These are phyloP conservation scores for Agrochola macilenta DNA, from an alignment of 2,888 invertebrate genomes.

Conservation along the genomic window DNA sequence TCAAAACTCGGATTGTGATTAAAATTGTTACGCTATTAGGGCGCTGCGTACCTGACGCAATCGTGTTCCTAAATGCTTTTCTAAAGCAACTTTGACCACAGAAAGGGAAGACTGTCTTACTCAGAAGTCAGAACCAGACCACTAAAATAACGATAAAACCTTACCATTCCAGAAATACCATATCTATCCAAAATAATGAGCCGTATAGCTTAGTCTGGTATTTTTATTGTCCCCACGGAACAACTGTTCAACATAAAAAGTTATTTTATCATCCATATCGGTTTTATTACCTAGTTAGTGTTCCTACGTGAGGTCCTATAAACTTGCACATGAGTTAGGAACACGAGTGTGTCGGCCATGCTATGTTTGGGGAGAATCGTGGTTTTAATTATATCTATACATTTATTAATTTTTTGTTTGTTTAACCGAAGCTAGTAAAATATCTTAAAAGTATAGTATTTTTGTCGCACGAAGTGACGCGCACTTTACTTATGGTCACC, in stretches of 20 bases:
- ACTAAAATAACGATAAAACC: constrained; percentile 55
- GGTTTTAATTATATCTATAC: background rate
- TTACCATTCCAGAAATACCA: constrained; percentile 28
- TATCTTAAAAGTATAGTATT: background rate
- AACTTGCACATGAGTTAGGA: constrained; percentile 20
- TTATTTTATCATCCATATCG: constrained; percentile 57
- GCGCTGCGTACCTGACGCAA: background rate
- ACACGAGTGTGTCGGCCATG: constrained; percentile 3
- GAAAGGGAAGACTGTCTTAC: constrained; percentile 1
- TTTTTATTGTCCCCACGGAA: constrained; percentile 49
- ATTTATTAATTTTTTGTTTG: too few species aligned
- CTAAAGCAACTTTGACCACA: background rate
- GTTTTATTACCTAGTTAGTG: constrained; percentile 55
- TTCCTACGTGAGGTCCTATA: constrained; percentile 44
- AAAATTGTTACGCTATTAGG: too few species aligned
- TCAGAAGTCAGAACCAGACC: constrained; percentile 12
- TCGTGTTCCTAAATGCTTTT: background rate
- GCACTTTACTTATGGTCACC: too few species aligned
- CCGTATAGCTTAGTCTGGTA: constrained; percentile 48
- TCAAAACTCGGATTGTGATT: too few species aligned
- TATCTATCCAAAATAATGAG: constrained; percentile 43
- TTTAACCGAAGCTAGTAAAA: background rate
- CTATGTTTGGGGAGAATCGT: constrained; percentile 5
- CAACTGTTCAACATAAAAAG: constrained; percentile 57
- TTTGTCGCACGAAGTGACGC: too few species aligned